Evolutionary conservation across 35 echinoderm and acorn worm genomes (phyloP).

Genomic region (Apostichopus parvimensis): DNA sequence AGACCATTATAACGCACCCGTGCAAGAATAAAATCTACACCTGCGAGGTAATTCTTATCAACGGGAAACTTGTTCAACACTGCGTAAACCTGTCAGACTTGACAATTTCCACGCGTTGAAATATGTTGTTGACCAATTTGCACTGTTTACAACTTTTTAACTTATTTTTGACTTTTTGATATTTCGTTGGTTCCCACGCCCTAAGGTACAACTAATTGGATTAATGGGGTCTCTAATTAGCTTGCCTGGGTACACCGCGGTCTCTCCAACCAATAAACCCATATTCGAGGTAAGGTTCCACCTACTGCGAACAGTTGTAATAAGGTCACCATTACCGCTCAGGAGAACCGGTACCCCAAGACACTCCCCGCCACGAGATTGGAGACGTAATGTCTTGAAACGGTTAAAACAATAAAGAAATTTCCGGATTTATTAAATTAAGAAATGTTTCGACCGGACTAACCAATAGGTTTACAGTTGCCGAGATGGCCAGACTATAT

Average conservation of each 20-base stretch:
- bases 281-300: background rate
- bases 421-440: slow-evolving; percentile 35
- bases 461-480: background rate
- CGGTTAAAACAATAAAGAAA: slow-evolving; percentile 42
- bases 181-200: slow-evolving; percentile 26
- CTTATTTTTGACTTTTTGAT: background rate
- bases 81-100: background rate
- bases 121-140: background rate
- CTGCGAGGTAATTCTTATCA: background rate
- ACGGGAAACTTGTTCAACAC: background rate
- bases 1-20: no score
- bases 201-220: slow-evolving; percentile 17
- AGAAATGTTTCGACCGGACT: slow-evolving; percentile 18
- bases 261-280: background rate
- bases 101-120: background rate
- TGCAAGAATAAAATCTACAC: background rate
- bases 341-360: background rate
- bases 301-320: background rate
- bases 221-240: slow-evolving; percentile 28
- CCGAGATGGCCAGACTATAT: background rate
- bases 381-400: slow-evolving; percentile 30
- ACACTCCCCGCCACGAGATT: slow-evolving; percentile 22
- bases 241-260: background rate
- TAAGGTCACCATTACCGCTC: slow-evolving; percentile 1
- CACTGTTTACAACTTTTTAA: background rate